Evolutionary conservation across 2,888 invertebrate genomes (phyloP), one percentile per base, ranked within the genome.

Genomic region (Tipula helvola): DNA sequence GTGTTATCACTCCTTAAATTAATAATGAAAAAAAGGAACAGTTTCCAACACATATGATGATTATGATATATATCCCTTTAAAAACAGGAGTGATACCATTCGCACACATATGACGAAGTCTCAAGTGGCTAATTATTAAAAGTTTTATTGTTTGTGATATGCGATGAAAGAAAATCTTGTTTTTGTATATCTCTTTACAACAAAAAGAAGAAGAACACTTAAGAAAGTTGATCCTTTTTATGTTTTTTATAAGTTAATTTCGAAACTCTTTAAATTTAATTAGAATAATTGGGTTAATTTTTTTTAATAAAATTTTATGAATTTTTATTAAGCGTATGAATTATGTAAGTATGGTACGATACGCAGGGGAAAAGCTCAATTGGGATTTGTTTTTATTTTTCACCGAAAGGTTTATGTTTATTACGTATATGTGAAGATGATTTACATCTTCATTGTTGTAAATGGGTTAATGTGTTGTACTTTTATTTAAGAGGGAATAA

Each of bases 51-150:
- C 71, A 71, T 71, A 71, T 71, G 28, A 71, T 71, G 71, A 71
- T 71, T 71, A 71, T 71, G 71, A 71, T 18, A 71, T 71, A 57
- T 28, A 10, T 71, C 18, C 28, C 28, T 0, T 16, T 16, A 52
- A 16, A 28, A 71, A 71, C 16, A 16, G 28, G 71, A 71, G 71
- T 71, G 71, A 71, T 52, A 52, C 16, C 16, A 44, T 44, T 10
- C 39, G 16, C 52, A n/a, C 16, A 52, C 52, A 52, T 71, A 12
- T 28, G 28, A 8, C 28, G 28, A n/a, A 71, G 71, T 71, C 71
- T 71, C 71, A 71, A 71, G 71, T 71, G 71, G 71, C 71, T 71
- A 71, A 71, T 71, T 71, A 71, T 71, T 71, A 71, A 71, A 71
- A 71, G 71, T 71, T 71, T 71, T 71, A 71, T 71, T 71, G 71